phyloP scores from a whole-genome alignment of 2,797 vertebrate genomes.

The Mastacembelus armatus region DNA sequence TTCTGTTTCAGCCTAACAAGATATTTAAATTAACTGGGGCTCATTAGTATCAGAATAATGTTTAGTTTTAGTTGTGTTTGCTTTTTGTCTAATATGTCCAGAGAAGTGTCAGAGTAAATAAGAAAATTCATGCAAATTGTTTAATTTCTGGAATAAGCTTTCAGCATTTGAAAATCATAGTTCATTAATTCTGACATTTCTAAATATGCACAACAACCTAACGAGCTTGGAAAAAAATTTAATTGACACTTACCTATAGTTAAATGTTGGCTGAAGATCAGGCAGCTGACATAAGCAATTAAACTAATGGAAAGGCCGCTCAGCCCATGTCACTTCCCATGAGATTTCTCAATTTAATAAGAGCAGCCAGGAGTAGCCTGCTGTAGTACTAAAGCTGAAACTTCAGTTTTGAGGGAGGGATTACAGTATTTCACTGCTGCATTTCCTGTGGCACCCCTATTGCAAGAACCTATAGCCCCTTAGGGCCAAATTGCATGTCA shows the following conservation, averaged over 20 bases:
- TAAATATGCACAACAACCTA: neutral
- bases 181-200: constrained; percentile 6
- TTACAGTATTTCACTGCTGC: constrained; percentile 45
- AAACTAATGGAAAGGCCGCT: constrained; percentile 22
- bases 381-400: constrained; percentile 48
- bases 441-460: constrained; percentile 44
- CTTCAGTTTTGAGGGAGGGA: constrained; percentile 72
- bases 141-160: neutral
- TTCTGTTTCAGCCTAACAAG: constrained; percentile 2
- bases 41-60: neutral
- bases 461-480: constrained; percentile 63
- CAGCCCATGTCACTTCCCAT: constrained; percentile 19
- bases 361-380: constrained; percentile 48
- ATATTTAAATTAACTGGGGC: neutral
- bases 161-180: neutral
- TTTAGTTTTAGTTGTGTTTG: constrained; percentile 5
- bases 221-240: neutral
- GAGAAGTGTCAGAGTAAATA: neutral
- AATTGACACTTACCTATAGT: constrained; percentile 49
- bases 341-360: constrained; percentile 44
- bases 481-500: constrained; percentile 57
- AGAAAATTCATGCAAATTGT: constrained; percentile 3
- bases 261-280: constrained; percentile 24
- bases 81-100: neutral
- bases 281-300: constrained; percentile 13